Evolutionary conservation across 2,113 vertebrate genomes (phyloP).

Genomic region (Fulica atra): DNA sequence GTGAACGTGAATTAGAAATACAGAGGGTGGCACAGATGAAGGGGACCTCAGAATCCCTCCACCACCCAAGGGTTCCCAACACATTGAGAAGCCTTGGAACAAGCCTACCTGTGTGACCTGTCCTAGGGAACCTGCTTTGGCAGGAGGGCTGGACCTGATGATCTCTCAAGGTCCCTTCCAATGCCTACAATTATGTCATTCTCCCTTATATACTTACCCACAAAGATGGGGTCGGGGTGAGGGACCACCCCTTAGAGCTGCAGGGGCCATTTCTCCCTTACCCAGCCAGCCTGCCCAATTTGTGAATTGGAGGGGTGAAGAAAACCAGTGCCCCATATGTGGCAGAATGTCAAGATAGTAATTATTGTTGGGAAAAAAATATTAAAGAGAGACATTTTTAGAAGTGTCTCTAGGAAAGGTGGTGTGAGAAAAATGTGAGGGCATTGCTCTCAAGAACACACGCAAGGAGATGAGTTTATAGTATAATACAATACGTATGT

Average conservation of each 20-base stretch:
- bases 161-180: no score
- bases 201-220: fast-evolving
- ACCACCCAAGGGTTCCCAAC: background rate
- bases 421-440: background rate
- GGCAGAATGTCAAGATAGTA: background rate
- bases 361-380: background rate
- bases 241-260: fast-evolving
- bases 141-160: no score
- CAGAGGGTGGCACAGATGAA: fast-evolving
- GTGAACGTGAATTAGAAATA: fast-evolving
- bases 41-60: background rate
- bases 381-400: background rate
- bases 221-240: fast-evolving
- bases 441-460: background rate
- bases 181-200: no score
- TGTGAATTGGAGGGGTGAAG: fast-evolving
- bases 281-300: background rate
- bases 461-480: background rate
- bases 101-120: no score
- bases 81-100: no score
- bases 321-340: fast-evolving
- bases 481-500: background rate
- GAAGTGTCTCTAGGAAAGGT: background rate
- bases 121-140: no score
- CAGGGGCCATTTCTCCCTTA: background rate